Percentiles rank a stretch among this genome's conserved stretches.
Evolutionary conservation across 1,140 invertebrate genomes (phyloP).

Genomic region (Drosophila simulans): DNA sequence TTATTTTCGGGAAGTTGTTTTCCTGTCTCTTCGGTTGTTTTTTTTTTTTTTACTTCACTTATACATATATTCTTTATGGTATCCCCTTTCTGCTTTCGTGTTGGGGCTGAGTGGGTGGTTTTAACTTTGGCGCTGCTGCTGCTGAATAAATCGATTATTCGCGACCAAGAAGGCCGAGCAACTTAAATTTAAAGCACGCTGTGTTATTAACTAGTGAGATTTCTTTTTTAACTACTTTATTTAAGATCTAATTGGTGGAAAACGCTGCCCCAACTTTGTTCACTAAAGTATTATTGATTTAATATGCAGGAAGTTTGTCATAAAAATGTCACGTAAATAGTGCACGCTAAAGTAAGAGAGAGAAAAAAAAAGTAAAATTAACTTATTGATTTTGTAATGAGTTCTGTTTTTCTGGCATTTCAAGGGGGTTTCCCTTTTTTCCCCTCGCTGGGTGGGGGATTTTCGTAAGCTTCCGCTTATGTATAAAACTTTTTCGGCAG

Average conservation of each 20-base stretch:
- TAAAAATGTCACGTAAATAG: conserved; percentile 27
- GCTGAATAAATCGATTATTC: conserved; percentile 51
- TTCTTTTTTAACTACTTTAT: background rate
- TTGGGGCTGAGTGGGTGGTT: conserved; percentile 7
- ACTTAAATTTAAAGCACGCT: conserved; percentile 46
- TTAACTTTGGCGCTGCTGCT: conserved; percentile 21
- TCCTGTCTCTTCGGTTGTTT: conserved; percentile 24
- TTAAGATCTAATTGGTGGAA: too few species aligned
- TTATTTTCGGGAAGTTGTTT: conserved; percentile 9
- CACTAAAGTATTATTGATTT: conserved; percentile 16
- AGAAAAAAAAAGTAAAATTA: conserved; percentile 34
- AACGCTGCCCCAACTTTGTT: background rate
- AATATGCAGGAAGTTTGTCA: conserved; percentile 1
- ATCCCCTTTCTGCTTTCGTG: conserved; percentile 21
- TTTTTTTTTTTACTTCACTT: conserved; percentile 2
- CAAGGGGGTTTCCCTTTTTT: background rate
- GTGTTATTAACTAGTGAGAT: background rate
- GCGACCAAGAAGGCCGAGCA: conserved; percentile 18
- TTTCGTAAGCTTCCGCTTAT: conserved; percentile 53
- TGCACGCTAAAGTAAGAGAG: background rate
- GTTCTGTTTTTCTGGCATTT: conserved; percentile 3
- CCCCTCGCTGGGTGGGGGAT: background rate
- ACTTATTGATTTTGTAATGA: conserved; percentile 72
- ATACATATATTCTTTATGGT: conserved; percentile 42
- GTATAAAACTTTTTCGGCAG: conserved; percentile 76